phyloP scores from a whole-genome alignment of 2,797 vertebrate genomes.

The Crypturellus tataupa region DNA sequence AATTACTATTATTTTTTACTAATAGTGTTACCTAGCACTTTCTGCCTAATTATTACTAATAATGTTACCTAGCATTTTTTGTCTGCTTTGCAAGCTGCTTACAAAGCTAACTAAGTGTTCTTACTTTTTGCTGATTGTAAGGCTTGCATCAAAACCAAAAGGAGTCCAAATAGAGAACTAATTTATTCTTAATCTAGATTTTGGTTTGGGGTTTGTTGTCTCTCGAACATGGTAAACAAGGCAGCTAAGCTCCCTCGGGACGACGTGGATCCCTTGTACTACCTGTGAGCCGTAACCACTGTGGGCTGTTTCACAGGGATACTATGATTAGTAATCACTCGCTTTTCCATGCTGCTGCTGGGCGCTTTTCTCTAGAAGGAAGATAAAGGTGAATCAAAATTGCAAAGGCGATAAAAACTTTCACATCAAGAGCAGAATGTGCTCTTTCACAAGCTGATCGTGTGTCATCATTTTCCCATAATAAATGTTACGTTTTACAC shows the following conservation, averaged over 20 bases:
- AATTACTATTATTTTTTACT: background rate
- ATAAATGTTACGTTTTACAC: background rate
- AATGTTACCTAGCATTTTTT: background rate
- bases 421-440: background rate
- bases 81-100: background rate
- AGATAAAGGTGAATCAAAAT: conserved; percentile 25
- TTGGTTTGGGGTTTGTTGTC: background rate
- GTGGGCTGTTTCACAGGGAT: background rate
- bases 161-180: background rate
- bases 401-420: background rate
- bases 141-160: background rate
- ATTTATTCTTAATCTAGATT: background rate
- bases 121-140: background rate
- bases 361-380: conserved; percentile 35
- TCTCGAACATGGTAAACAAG: background rate
- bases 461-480: conserved; percentile 68
- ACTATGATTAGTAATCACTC: background rate
- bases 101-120: background rate
- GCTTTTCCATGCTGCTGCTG: background rate
- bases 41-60: background rate
- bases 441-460: background rate
- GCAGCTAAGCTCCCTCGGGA: background rate
- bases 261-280: background rate
- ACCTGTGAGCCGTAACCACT: background rate
- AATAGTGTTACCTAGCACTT: background rate